Evolutionary conservation across 2,797 vertebrate genomes (phyloP).

Genomic region (Myotis myotis): DNA sequence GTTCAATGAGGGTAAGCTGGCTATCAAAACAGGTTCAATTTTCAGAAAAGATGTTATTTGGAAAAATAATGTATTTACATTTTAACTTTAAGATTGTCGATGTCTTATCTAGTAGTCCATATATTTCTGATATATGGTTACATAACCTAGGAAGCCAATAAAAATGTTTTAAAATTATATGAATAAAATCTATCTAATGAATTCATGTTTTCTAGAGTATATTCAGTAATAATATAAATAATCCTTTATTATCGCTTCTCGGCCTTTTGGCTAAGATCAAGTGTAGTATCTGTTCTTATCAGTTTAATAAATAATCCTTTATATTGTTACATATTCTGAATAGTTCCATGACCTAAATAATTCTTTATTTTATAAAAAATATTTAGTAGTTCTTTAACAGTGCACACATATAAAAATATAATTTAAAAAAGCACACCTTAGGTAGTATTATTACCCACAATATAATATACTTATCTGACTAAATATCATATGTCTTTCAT

Average conservation of each 20-base stretch:
- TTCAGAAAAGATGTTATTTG: slow-evolving; percentile 19
- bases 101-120: not conserved
- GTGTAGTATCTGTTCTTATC: too few species aligned
- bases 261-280: too few species aligned
- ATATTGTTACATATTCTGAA: not conserved
- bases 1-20: slow-evolving; percentile 13
- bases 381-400: not conserved
- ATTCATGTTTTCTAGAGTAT: not conserved
- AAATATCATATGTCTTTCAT: not conserved
- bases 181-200: not conserved
- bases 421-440: not conserved
- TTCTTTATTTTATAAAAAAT: not conserved
- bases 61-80: not conserved
- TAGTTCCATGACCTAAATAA: not conserved
- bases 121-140: not conserved
- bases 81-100: not conserved
- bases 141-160: not conserved
- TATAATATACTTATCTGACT: not conserved
- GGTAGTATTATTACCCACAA: not conserved
- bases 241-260: too few species aligned
- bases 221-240: not conserved
- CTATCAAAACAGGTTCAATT: slow-evolving; percentile 11
- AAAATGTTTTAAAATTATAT: not conserved
- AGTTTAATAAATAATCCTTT: not conserved
- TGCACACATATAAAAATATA: not conserved